Evolutionary conservation across 2,888 invertebrate species (phyloP), one percentile per base, ranked within the genome.

Genomic region (Hanleya hanleyi): DNA sequence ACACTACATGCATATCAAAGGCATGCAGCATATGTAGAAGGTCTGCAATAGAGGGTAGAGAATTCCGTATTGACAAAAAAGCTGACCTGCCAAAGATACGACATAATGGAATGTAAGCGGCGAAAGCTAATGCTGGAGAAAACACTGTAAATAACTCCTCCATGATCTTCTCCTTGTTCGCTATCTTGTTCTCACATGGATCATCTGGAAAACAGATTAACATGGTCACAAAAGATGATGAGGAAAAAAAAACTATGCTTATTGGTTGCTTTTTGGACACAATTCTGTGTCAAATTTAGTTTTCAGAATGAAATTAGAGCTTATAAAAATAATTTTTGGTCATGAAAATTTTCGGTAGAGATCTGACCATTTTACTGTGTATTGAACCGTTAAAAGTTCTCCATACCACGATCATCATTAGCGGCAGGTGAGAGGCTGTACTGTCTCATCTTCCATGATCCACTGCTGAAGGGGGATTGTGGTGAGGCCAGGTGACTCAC

Each of bases 131-230:
- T 87, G 95, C 95, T 2, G 95, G 93, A 26, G 95, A 95, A 89
- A 98, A 97, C 0, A 96, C 96, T 85, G 94, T 92, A 50, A 93
- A 92, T 36, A 98, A 91, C 91, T 98, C 97, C 81, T 95, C 94
- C 61, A 74, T 73, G 47, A 86, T 79, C 47, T 82, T 82, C 71
- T 87, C 84, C 69, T 76, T 80, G 47, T 66, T 73, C 2, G 73
- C 65, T 1, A 73, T 68, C 26, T 76, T 72, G 18, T 72, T 71
- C 32, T 81, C 77, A 9, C 50, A 57, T 26, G 5, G 57, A 15
- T 57, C 57, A 15, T 57, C 57, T 57, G 32, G 15, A 29, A 26
- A 57, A 26, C 12, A 51, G 7, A 57, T n/a, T n/a, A n/a, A n/a
- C n/a, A n/a, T n/a, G n/a, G n/a, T n/a, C n/a, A n/a, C n/a, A n/a